Conservation (phyloP, 2,113 vertebrate genomes). For the Neoarius graeffei region DNA sequence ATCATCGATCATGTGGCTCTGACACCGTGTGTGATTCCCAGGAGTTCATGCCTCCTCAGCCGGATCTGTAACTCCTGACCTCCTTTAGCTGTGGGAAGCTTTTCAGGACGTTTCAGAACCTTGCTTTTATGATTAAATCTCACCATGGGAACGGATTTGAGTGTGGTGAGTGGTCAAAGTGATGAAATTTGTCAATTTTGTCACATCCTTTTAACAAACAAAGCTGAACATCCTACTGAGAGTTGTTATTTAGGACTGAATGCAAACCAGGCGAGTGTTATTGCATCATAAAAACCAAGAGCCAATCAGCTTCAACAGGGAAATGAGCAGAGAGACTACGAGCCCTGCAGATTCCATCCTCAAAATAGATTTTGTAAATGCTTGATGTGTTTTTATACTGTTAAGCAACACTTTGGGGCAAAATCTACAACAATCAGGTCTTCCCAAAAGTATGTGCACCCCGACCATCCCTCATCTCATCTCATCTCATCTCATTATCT, state of each 20-base stretch:
- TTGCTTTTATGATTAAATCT: not conserved
- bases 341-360: not conserved
- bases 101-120: not conserved
- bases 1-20: constrained; percentile 31
- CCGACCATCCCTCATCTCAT: no score
- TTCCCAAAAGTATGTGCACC: not conserved
- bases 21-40: constrained; percentile 1
- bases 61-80: constrained; percentile 27
- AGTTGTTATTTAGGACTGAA: not conserved
- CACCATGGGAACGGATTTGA: not conserved
- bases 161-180: not conserved
- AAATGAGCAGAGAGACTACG: not conserved
- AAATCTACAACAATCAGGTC: not conserved
- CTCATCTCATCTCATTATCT: no score
- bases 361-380: no score
- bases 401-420: not conserved
- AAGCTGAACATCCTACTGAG: not conserved
- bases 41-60: constrained; percentile 39
- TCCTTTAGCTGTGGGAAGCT: constrained; percentile 24
- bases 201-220: not conserved
- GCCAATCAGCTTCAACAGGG: not conserved
- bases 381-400: no score
- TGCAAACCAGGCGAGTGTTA: not conserved
- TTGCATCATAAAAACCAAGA: not conserved
- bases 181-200: not conserved